These are phyloP conservation scores for Ashinkailepas kermadecensis DNA, from an alignment of 2,888 invertebrate species.

Conservation along the genomic window DNA sequence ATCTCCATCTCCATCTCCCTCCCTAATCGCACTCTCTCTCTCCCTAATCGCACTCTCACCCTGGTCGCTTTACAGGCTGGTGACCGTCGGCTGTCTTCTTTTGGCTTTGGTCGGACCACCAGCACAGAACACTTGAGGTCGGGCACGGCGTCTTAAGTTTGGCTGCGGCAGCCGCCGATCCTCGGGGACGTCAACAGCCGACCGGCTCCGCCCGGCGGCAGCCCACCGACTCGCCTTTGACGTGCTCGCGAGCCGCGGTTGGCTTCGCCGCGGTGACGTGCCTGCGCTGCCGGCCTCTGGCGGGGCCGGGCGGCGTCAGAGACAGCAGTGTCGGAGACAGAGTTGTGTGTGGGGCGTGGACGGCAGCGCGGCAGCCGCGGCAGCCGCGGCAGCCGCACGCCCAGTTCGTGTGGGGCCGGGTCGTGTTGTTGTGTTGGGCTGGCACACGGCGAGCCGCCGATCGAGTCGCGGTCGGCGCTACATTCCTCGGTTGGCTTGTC, in stretches of 20 bases:
- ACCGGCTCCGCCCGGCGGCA: background rate
- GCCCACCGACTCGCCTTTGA: background rate
- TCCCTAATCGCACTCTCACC: too few species aligned
- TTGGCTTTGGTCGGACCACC: background rate
- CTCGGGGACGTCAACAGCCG: background rate
- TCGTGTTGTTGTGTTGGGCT: background rate
- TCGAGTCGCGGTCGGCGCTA: background rate
- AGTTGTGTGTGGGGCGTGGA: too few species aligned
- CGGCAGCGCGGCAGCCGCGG: too few species aligned
- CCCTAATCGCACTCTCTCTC: background rate
- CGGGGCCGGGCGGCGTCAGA: too few species aligned
- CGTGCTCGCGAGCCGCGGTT: background rate
- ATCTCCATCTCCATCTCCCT: background rate
- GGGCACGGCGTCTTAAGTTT: background rate
- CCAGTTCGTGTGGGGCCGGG: background rate
- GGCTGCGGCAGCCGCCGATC: background rate
- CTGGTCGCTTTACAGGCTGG: background rate
- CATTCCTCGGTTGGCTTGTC: slow-evolving; percentile 1
- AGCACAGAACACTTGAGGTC: background rate
- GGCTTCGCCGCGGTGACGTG: background rate
- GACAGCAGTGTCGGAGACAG: too few species aligned
- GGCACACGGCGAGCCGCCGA: background rate
- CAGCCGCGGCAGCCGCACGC: too few species aligned
- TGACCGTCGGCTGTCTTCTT: background rate
- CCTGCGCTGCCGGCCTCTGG: too few species aligned